phyloP scores from a whole-genome alignment of 2,797 vertebrate species.

The Rhabdomys pumilio region DNA sequence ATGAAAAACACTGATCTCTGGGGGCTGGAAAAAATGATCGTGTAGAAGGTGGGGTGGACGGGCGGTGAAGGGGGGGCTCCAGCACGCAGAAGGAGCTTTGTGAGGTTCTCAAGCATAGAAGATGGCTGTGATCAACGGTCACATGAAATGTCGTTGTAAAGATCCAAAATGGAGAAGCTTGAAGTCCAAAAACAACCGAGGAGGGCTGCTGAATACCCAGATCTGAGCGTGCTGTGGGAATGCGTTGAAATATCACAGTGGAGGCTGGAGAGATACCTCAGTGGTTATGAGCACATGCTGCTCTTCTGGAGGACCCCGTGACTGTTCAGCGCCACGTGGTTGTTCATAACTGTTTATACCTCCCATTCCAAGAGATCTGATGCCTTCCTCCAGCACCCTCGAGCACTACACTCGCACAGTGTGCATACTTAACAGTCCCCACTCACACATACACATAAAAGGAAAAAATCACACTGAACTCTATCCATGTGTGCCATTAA shows the following conservation, averaged over 20 bases:
- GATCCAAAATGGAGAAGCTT: not conserved
- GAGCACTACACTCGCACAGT: not conserved
- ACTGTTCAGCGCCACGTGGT: not conserved
- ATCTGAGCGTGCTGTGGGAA: not conserved
- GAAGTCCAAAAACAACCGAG: not conserved
- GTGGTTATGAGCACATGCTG: not conserved
- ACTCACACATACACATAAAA: not conserved
- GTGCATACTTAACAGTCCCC: not conserved
- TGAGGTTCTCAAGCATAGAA: not conserved
- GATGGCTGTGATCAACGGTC: not conserved
- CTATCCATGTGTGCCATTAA: not conserved
- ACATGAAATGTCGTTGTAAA: not conserved
- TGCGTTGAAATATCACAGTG: not conserved
- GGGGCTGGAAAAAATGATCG: not conserved
- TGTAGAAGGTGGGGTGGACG: not conserved
- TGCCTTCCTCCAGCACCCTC: not conserved
- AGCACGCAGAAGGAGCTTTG: not conserved
- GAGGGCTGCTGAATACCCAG: not conserved
- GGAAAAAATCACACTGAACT: not conserved
- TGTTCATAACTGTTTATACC: not conserved
- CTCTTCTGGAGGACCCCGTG: not conserved
- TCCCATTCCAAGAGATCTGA: not conserved
- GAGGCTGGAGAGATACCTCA: not conserved
- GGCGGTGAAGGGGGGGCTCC: not conserved
- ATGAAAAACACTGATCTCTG: not conserved